Evolutionary conservation across 2,888 invertebrate genomes (phyloP), one percentile per base, ranked within the genome.

Genomic region (Ophion slaviceki): DNA sequence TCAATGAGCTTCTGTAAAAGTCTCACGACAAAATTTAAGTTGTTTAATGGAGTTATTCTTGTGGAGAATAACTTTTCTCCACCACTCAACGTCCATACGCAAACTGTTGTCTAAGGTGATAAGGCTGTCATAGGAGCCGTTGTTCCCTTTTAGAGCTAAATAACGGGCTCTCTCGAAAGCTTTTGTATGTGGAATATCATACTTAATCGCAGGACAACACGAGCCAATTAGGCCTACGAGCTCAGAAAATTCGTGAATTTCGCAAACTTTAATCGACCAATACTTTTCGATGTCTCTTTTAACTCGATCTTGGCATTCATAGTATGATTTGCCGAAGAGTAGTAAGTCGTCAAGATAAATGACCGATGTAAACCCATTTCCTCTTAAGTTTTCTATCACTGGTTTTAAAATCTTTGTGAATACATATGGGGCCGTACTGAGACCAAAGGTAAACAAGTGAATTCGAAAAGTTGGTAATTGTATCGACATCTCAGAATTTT

Each of bases 381-480:
- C 67, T n/a, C 82, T 62, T 24, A 88, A 71, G 36, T 28, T 36
- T 3, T 64, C 78, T 2, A 80, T 61, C 0, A 88, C 32, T 11
- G 82, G 86, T 47, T 86, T 86, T 66, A 90, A 61, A 17, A 91
- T 57, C 85, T 91, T 90, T 8, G 90, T 89, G 53, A 90, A 90
- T 7, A 88, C 70, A 68, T 81, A 91, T 6, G 91, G 90, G 6
- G 89, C 89, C 11, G 87, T 83, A 66, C 83, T 85, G 2, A 90
- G 75, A 11, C 90, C 90, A 91, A 91, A 1, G 89, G 90, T 11
- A 90, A 32, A 47, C 87, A 87, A 17, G 77, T 88, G 77, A 87
- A 91, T 75, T 90, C 87, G 82, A 84, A 90, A 1, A 87, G 17
- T 24, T 28, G 59, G 4, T 70, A 80, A 2, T 82, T 40, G 76